Evolutionary conservation across 2,888 invertebrate genomes (phyloP), one percentile per base, ranked within the genome.

Genomic region (Sisyra terminalis): DNA sequence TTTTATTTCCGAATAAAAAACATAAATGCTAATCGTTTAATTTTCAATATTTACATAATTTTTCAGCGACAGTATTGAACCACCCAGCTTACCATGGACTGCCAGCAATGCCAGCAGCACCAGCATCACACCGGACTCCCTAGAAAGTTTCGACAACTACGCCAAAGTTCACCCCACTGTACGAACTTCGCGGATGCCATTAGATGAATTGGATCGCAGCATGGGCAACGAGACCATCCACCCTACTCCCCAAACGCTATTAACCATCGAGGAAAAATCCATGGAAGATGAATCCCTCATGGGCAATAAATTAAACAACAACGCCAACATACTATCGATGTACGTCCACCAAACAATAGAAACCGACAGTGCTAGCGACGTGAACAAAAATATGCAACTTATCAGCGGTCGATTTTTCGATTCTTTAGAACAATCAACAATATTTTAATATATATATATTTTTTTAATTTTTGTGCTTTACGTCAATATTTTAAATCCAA

Each of bases 121-220:
- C 15, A 61, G 59, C 42, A 59, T 61, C 44, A 57, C 60, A 11
- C 61, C 61, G 5, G 62, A 62, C 50, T 62, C 62, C 3, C 46
- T 62, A 34, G 61, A 62, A 51, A 24, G 7, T 7, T 24, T 24
- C 7, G 24, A 24, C 7, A 24, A 24, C 24, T 24, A 24, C 24
- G 24, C 24, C 3, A 24, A 24, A 24, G 7, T 24, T 24, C 3
- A 24, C 11, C 9, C 9, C 35, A 35, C 35, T 9, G 11, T 15
- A 6, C 35, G 16, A 11, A 35, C 35, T 35, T 13, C 9, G 16
- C 9, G 1, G 3, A 35, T 11, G 16, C 10, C 24, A 3, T 24
- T 7, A 7, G 30, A 37, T 7, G 17, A 37, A 15, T 11, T 34
- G 7, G 17, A 31, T 30, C 11, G 17, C 14, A 43, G 38, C 13